phyloP scores from a whole-genome alignment of 2,888 invertebrate species.

The Dastarcus helophoroides region DNA sequence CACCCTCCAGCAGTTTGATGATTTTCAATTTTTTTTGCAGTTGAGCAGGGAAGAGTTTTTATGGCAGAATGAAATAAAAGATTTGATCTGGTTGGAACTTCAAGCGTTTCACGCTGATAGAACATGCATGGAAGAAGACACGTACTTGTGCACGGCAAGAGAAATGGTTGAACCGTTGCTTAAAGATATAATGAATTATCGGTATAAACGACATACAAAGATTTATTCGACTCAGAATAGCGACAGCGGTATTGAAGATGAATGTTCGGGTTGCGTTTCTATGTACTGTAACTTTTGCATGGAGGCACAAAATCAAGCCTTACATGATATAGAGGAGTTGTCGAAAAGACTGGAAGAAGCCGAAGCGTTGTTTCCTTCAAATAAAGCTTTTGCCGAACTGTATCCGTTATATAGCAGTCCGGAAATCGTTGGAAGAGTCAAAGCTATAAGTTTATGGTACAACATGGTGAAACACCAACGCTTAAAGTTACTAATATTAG shows the following conservation, averaged over 20 bases:
- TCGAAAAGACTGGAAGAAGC: slow-evolving; percentile 63
- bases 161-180: slow-evolving; percentile 59
- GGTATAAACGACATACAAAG: slow-evolving; percentile 35
- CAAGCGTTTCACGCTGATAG: slow-evolving; percentile 74
- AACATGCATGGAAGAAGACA: slow-evolving; percentile 65
- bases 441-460: slow-evolving; percentile 84
- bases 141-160: slow-evolving; percentile 60
- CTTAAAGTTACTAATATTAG: slow-evolving; percentile 64
- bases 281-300: slow-evolving; percentile 61
- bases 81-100: slow-evolving; percentile 84
- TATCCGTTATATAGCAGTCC: slow-evolving; percentile 58
- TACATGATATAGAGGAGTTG: slow-evolving; percentile 61
- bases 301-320: slow-evolving; percentile 59
- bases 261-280: slow-evolving; percentile 58
- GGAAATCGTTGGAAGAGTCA: slow-evolving; percentile 54
- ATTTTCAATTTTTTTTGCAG: slow-evolving; percentile 44
- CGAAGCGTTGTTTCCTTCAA: slow-evolving; percentile 74
- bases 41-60: slow-evolving; percentile 74
- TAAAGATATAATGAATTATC: slow-evolving; percentile 65
- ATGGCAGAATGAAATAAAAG: slow-evolving; percentile 82
- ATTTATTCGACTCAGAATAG: slow-evolving; percentile 24
- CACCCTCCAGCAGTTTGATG: no score
- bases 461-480: slow-evolving; percentile 79
- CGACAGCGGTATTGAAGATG: slow-evolving; percentile 31
- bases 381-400: slow-evolving; percentile 62